Conservation (phyloP, 2,797 vertebrate species). For the Balearica regulorum region DNA sequence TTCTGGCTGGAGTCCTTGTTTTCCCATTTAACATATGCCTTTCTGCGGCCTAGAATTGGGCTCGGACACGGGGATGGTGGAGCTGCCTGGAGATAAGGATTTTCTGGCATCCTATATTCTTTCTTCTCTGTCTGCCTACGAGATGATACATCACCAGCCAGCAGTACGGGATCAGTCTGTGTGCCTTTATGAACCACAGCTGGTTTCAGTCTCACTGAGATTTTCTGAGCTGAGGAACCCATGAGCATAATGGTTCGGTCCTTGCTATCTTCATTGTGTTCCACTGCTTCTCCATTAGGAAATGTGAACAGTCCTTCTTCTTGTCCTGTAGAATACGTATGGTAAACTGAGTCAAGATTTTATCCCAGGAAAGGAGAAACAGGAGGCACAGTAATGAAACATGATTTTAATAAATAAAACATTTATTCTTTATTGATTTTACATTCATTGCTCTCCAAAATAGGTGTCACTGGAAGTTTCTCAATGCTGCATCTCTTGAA, state of each 20-base stretch:
- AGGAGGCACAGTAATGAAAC: neutral
- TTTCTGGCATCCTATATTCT: slow-evolving; percentile 60
- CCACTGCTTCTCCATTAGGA: slow-evolving; percentile 77
- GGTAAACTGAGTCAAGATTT: neutral
- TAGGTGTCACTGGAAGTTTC: neutral
- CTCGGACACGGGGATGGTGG: slow-evolving; percentile 80
- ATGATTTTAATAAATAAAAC: neutral
- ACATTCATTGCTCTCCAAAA: neutral
- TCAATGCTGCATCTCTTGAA: neutral
- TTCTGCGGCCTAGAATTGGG: slow-evolving; percentile 84
- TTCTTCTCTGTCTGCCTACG: slow-evolving; percentile 32
- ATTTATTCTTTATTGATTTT: neutral
- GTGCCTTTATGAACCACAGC: slow-evolving; percentile 82
- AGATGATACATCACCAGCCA: neutral
- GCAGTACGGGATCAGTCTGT: slow-evolving; percentile 81
- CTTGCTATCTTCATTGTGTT: slow-evolving; percentile 76
- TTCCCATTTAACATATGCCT: slow-evolving; percentile 91
- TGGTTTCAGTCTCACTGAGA: slow-evolving; percentile 76
- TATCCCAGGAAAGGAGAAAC: neutral
- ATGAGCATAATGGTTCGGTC: slow-evolving; percentile 86
- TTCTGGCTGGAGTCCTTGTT: slow-evolving; percentile 85
- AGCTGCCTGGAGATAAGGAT: slow-evolving; percentile 64
- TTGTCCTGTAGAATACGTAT: slow-evolving; percentile 66
- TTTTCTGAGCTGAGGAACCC: slow-evolving; percentile 74
- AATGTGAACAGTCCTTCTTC: slow-evolving; percentile 85